These are phyloP conservation scores for Torymus tubicola DNA, from an alignment of 2,888 invertebrate species.

Conservation along the genomic window DNA sequence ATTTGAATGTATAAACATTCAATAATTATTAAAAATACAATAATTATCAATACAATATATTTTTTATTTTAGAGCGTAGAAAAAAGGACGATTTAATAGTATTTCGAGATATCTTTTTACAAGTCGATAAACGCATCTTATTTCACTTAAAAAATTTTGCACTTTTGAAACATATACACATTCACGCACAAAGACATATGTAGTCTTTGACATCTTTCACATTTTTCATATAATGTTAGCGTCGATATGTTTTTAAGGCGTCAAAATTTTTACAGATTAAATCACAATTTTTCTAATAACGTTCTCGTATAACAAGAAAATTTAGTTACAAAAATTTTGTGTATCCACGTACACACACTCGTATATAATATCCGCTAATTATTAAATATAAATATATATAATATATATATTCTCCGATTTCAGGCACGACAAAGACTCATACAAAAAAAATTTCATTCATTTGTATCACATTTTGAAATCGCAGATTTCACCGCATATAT, in stretches of 20 bases:
- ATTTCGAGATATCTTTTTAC: constrained; percentile 9
- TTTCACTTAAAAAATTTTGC: constrained; percentile 48
- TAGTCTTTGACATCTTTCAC: constrained; percentile 16
- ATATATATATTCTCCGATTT: constrained; percentile 44
- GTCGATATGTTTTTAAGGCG: too few species aligned
- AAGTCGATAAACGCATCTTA: constrained; percentile 42
- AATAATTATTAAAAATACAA: constrained; percentile 57
- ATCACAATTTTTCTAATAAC: constrained; percentile 63
- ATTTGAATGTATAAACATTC: constrained; percentile 58
- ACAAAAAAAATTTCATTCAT: constrained; percentile 27
- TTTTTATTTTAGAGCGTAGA: constrained; percentile 63
- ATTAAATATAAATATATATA: constrained; percentile 24
- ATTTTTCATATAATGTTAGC: too few species aligned
- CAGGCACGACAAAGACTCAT: constrained; percentile 37
- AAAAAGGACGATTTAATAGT: constrained; percentile 54
- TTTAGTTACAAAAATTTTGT: constrained; percentile 28
- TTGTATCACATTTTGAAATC: constrained; percentile 55
- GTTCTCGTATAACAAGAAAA: constrained; percentile 43
- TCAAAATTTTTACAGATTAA: constrained; percentile 39
- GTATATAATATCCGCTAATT: constrained; percentile 7
- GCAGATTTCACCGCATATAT: constrained; percentile 21
- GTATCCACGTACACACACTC: not conserved
- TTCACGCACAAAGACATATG: constrained; percentile 42
- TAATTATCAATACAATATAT: constrained; percentile 66
- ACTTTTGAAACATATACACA: constrained; percentile 36